Conservation (phyloP, 2,888 invertebrate species). For the Patella pellucida region DNA sequence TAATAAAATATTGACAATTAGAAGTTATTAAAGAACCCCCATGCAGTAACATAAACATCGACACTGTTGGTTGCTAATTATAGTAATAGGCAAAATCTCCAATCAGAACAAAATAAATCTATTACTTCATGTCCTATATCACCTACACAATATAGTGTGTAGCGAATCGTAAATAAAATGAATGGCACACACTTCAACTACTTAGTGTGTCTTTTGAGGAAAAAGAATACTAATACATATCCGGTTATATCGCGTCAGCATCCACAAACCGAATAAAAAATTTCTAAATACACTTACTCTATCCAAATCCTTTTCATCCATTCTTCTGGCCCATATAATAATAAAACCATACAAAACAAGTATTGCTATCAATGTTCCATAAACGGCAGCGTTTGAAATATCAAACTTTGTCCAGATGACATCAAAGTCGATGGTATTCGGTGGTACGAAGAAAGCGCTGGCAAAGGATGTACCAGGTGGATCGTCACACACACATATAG, state of each 20-base stretch:
- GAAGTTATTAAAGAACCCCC: no score
- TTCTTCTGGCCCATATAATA: constrained; percentile 62
- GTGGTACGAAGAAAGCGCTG: constrained; percentile 56
- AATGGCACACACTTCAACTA: no score
- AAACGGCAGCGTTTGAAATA: constrained; percentile 65
- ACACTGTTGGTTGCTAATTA: no score
- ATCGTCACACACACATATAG: constrained; percentile 55
- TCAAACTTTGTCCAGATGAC: constrained; percentile 57
- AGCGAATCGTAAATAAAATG: no score
- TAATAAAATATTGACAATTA: no score
- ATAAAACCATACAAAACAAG: constrained; percentile 54
- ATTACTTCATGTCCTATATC: no score
- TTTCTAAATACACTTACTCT: constrained; percentile 35
- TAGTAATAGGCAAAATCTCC: no score
- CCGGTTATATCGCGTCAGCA: not conserved
- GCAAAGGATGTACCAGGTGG: constrained; percentile 57
- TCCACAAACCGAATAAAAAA: not conserved
- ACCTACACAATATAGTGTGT: no score
- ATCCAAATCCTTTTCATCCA: constrained; percentile 62
- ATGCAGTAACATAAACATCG: no score
- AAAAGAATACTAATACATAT: no score
- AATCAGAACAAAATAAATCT: no score
- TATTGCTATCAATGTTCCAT: constrained; percentile 64
- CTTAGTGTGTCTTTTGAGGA: no score
- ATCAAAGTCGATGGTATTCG: constrained; percentile 61